Evolutionary conservation across 2,797 vertebrate genomes (phyloP).

Genomic region (Urophycis tenuis): DNA sequence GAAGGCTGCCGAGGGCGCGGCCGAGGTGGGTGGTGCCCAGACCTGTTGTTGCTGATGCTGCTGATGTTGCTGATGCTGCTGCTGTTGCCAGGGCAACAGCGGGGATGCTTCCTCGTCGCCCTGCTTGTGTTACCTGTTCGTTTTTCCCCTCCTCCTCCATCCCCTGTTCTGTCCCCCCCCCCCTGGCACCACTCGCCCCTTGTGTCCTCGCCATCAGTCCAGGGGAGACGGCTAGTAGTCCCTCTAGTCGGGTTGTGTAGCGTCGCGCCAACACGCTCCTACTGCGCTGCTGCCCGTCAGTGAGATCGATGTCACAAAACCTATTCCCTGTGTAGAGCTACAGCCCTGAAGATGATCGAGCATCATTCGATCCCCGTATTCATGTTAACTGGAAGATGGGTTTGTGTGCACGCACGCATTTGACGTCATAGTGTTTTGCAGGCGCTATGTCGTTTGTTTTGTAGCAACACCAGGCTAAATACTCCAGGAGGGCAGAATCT

Average conservation of each 20-base stretch:
- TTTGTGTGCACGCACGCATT: background rate
- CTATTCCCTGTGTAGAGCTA: too few species aligned
- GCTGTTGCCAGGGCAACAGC: background rate
- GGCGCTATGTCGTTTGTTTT: background rate
- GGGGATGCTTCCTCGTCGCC: too few species aligned
- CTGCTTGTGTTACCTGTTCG: too few species aligned
- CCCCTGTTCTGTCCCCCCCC: background rate
- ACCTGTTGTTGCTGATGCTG: background rate
- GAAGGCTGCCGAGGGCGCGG: constrained; percentile 90
- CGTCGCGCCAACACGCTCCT: background rate
- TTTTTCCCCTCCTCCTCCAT: background rate
- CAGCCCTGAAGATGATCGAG: background rate
- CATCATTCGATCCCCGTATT: background rate
- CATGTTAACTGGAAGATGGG: background rate
- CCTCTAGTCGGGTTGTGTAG: background rate
- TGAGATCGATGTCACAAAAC: background rate
- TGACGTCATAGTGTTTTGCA: background rate
- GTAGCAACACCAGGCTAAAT: background rate
- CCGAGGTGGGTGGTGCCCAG: constrained; percentile 73
- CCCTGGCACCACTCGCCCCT: background rate
- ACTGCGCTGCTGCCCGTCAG: too few species aligned
- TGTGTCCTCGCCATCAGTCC: background rate
- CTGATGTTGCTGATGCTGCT: too few species aligned
- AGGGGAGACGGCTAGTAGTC: background rate
- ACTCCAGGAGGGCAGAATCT: background rate